Evolutionary conservation across 2,797 vertebrate species (phyloP).

Genomic region (Acestrorhynchus altus): DNA sequence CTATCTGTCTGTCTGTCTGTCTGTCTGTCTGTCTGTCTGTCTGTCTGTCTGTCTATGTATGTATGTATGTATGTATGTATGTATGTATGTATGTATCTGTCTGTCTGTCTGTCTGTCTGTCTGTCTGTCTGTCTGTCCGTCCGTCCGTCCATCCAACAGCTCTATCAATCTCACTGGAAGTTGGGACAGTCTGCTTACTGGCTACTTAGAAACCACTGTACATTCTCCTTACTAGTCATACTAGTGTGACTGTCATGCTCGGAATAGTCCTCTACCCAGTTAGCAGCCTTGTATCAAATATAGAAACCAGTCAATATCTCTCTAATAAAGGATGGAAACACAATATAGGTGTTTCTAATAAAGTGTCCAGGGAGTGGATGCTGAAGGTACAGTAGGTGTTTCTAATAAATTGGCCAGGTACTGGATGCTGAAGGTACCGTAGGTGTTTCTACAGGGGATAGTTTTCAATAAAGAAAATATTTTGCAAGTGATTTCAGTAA

Average conservation of each 20-base stretch:
- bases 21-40: too few relatives aligned
- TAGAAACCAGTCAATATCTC: too few relatives aligned
- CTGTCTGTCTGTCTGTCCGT: too few relatives aligned
- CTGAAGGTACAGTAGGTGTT: neutral
- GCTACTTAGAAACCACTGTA: neutral
- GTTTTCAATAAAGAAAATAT: neutral
- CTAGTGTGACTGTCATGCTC: neutral
- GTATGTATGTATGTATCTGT: too few relatives aligned
- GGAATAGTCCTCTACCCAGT: too few relatives aligned
- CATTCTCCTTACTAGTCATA: neutral
- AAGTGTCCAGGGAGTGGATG: neutral
- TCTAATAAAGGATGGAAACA: too few relatives aligned
- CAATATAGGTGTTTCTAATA: neutral
- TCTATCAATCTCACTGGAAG: too few relatives aligned
- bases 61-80: too few relatives aligned
- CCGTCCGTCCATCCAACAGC: too few relatives aligned
- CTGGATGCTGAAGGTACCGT: neutral
- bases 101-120: too few relatives aligned
- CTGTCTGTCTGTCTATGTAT: too few relatives aligned
- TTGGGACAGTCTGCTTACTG: neutral
- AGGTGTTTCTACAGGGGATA: neutral
- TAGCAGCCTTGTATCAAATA: neutral
- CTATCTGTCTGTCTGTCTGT: too few relatives aligned
- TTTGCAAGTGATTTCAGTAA: neutral
- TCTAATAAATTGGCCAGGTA: neutral